Base-by-base conservation (phyloP, 2,888 invertebrate genomes). In the Drosophila diplacantha region DNA sequence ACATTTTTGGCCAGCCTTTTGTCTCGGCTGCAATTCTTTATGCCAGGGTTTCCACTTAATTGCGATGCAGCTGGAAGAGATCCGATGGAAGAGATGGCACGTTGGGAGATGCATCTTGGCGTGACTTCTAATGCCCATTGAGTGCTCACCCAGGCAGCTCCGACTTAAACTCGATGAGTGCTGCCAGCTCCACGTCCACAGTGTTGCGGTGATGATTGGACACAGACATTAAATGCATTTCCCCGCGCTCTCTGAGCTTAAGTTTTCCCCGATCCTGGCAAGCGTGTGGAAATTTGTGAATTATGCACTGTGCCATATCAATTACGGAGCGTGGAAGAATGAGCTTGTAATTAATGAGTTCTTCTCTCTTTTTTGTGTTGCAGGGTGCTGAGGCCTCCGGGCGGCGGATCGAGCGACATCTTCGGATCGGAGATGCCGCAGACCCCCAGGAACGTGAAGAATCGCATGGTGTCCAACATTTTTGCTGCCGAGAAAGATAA, bases 371-470 rank as follows among this genome's bases (percentile, higher is more conserved):
- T 9, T 31, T 59, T 24, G 44, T 72, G 75, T 89, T 89, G 4
- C 85, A 92, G 92, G 88, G 92, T 92, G 62, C 84, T 91, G 84
- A 91, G 91, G 85, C 91, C 92, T 70, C 92, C 92, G 74, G 92
- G 91, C 71, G 92, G 92, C 73, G 91, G 90, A n/a, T 90, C 90
- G 75, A 91, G 90, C 79, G 91, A 91, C 85, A 90, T 91, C 82
- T 91, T 91, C 75, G 88, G 88, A 54, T 73, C 83, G 56, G 87
- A 87, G 64, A 70, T 83, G 70, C 85, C 85, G 52, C 85, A 85
- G 71, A 88, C 89, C 56, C 88, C 89, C 62, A 85, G 89, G 60
- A 82, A 82, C 50, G 84, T 85, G 24, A 87, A 87, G 78, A 89
- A 89, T 83, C 87, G 88, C 77, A 87, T 87, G 88, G 85, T 83